These are phyloP conservation scores for Cyanoderma ruficeps DNA, from an alignment of 2,113 vertebrate genomes.

Conservation along the genomic window DNA sequence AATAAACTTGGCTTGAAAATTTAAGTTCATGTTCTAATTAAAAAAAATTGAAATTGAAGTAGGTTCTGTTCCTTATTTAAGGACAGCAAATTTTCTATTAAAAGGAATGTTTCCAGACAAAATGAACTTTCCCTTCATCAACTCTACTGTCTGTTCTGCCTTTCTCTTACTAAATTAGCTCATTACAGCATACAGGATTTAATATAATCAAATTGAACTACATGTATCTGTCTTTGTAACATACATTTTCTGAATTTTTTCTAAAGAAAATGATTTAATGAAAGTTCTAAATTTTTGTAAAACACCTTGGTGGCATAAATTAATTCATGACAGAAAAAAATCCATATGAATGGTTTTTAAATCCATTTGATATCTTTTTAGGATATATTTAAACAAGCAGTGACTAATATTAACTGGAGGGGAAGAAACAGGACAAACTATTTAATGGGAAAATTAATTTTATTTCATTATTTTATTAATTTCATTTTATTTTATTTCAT, in stretches of 20 bases:
- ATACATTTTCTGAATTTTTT: background rate
- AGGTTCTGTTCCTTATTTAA: background rate
- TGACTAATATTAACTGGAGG: background rate
- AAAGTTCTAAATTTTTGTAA: background rate
- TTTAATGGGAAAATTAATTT: background rate
- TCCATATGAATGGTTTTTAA: accelerated
- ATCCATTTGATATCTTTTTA: background rate
- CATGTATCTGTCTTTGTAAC: background rate
- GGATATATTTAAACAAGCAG: background rate
- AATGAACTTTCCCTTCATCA: background rate
- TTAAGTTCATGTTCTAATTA: background rate
- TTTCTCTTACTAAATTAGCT: background rate
- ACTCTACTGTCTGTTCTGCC: background rate
- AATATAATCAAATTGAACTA: background rate
- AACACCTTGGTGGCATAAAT: background rate
- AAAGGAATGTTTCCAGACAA: background rate
- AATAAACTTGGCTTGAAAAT: background rate
- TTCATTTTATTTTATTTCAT: background rate
- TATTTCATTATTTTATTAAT: background rate
- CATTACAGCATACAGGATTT: background rate
- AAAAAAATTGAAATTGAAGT: background rate
- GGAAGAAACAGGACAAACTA: background rate
- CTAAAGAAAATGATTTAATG: background rate
- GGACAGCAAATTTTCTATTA: background rate
- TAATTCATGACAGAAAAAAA: background rate